Evolutionary conservation across 2,113 vertebrate species (phyloP).

Genomic region (Clinocottus analis): DNA sequence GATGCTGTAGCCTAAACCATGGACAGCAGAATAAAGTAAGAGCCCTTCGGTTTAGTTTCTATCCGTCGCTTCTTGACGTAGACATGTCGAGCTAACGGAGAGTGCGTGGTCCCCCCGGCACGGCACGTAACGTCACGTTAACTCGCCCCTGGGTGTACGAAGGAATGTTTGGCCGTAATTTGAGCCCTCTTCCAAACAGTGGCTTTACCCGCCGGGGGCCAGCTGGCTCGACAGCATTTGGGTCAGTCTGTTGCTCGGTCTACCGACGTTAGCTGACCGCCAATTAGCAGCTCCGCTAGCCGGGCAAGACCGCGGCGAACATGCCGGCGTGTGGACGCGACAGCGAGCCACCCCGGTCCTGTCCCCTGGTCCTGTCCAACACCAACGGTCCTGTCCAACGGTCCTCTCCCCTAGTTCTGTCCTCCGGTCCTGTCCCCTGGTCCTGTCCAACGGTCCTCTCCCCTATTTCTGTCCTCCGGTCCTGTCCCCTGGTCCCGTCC

Average conservation of each 20-base stretch:
- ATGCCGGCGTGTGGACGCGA: constrained; percentile 4
- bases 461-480: too few relatives aligned
- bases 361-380: neutral
- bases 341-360: neutral
- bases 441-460: too few relatives aligned
- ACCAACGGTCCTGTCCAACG: too few relatives aligned
- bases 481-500: too few relatives aligned
- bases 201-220: constrained; percentile 64
- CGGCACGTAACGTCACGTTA: neutral
- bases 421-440: too few relatives aligned
- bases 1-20: constrained; percentile 88
- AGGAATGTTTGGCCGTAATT: constrained; percentile 56
- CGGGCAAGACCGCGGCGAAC: constrained; percentile 19
- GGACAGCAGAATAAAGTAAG: constrained; percentile 94
- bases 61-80: neutral
- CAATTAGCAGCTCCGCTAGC: constrained; percentile 64
- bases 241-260: constrained; percentile 61
- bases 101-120: neutral
- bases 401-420: too few relatives aligned
- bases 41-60: constrained; percentile 16
- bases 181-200: constrained; percentile 50
- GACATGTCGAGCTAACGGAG: constrained; percentile 47
- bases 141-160: constrained; percentile 11
- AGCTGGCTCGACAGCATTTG: constrained; percentile 70
- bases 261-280: constrained; percentile 44